Evolutionary conservation across 2,797 vertebrate species (phyloP).

Genomic region (Pteropus rufus): DNA sequence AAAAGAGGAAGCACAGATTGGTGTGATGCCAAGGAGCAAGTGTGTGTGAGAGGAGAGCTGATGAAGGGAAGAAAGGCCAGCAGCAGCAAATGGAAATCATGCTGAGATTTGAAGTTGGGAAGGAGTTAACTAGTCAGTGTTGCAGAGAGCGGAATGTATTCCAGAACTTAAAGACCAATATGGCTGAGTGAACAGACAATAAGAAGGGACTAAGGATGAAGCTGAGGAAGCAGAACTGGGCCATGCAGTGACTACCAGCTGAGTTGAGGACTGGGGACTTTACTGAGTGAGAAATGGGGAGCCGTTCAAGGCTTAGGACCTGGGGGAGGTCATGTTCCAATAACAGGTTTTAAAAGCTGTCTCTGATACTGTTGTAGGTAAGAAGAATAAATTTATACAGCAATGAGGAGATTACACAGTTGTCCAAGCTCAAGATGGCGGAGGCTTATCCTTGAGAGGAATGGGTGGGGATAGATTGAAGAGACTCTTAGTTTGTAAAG

Average conservation of each 20-base stretch:
- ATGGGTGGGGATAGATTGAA: too few relatives aligned
- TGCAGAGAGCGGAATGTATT: rapidly evolving
- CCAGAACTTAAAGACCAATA: neutral
- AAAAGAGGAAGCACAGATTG: neutral
- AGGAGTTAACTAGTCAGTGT: neutral
- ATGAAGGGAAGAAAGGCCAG: neutral
- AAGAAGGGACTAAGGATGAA: neutral
- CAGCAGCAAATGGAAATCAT: rapidly evolving
- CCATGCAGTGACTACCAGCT: rapidly evolving
- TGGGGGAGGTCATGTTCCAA: neutral
- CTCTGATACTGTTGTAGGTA: neutral
- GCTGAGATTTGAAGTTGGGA: neutral
- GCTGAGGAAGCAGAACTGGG: neutral
- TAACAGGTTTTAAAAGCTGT: neutral
- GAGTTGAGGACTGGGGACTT: neutral
- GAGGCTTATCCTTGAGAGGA: neutral
- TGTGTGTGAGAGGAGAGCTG: rapidly evolving
- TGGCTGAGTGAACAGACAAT: neutral
- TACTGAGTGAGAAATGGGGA: neutral
- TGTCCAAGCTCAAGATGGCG: too few relatives aligned
- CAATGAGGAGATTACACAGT: rapidly evolving
- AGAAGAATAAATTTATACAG: neutral
- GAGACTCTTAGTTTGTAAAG: neutral
- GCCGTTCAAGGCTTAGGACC: neutral
- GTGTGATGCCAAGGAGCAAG: too few relatives aligned